phyloP scores from a whole-genome alignment of 2,888 invertebrate genomes.

The Drosophila stalkeri region DNA sequence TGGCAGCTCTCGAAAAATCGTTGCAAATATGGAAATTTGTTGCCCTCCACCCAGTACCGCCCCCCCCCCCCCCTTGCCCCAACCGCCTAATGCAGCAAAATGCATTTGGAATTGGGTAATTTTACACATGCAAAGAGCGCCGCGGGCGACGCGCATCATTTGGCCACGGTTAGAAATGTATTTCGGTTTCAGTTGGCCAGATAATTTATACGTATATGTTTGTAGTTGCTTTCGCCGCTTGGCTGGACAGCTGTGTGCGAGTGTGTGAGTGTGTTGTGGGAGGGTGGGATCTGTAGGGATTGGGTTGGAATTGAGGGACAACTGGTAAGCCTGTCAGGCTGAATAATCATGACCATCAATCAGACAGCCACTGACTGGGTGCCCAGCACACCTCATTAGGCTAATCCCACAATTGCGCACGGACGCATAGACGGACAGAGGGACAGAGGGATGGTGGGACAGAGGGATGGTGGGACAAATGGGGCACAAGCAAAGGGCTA shows the following conservation, averaged over 20 bases:
- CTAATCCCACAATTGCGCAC: conserved; percentile 76
- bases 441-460: not conserved
- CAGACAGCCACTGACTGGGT: conserved; percentile 59
- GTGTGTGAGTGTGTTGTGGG: not conserved
- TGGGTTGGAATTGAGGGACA: conserved; percentile 19
- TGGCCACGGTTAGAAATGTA: conserved; percentile 57
- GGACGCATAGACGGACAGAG: conserved; percentile 41
- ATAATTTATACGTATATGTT: conserved; percentile 58
- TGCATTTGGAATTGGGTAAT: conserved; percentile 76
- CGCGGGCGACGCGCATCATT: conserved; percentile 55
- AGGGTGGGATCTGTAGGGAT: not conserved
- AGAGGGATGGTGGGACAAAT: not conserved
- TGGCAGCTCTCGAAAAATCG: conserved; percentile 37
- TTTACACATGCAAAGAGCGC: conserved; percentile 65
- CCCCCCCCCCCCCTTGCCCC: not conserved
- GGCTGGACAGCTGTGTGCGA: not conserved
- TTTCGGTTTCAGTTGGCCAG: conserved; percentile 63
- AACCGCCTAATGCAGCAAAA: conserved; percentile 63
- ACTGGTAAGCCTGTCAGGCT: conserved; percentile 65
- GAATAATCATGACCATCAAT: conserved; percentile 78
- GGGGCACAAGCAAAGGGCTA: conserved; percentile 8
- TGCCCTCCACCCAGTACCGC: conserved; percentile 2
- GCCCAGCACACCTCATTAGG: conserved; percentile 76
- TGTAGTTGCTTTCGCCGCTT: conserved; percentile 22
- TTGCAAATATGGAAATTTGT: conserved; percentile 67